A percentile compares a stretch with the other conserved stretches of the same genome.
Evolutionary conservation across 2,797 vertebrate genomes (phyloP).

Genomic region (Malurus leucopterus): DNA sequence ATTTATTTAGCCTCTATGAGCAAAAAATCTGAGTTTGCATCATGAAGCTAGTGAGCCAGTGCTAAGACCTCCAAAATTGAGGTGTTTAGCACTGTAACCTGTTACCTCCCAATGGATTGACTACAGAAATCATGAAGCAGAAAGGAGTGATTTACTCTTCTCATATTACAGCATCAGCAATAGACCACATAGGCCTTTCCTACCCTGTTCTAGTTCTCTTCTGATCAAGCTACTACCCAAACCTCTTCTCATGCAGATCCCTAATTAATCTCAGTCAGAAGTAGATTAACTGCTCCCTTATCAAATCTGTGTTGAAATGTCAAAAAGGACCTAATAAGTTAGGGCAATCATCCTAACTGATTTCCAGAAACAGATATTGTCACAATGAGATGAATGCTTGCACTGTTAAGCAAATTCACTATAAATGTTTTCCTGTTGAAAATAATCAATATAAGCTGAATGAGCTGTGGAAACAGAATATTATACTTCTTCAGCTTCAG

Average conservation of each 20-base stretch:
- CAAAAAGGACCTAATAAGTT: not conserved
- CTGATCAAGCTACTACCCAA: not conserved
- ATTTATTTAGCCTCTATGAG: not conserved
- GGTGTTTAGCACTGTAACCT: not conserved
- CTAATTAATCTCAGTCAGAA: not conserved
- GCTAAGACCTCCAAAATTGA: not conserved
- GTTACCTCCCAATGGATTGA: not conserved
- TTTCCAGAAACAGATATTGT: not conserved
- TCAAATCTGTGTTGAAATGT: not conserved
- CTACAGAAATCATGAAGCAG: not conserved
- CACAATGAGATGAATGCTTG: not conserved
- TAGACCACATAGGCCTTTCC: not conserved
- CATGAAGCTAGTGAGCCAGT: not conserved
- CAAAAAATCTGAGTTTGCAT: not conserved
- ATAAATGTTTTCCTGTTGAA: not conserved
- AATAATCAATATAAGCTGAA: rapidly evolving
- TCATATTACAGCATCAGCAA: not conserved
- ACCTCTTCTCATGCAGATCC: not conserved
- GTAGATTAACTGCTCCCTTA: not conserved
- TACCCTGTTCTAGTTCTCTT: not conserved
- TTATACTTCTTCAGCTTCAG: not conserved
- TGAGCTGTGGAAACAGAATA: not conserved
- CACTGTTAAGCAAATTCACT: not conserved
- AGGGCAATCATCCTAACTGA: rapidly evolving
- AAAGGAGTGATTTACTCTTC: not conserved